These are phyloP conservation scores for Dicranocentrus wangi DNA, from an alignment of 2,888 invertebrate species.

Conservation along the genomic window DNA sequence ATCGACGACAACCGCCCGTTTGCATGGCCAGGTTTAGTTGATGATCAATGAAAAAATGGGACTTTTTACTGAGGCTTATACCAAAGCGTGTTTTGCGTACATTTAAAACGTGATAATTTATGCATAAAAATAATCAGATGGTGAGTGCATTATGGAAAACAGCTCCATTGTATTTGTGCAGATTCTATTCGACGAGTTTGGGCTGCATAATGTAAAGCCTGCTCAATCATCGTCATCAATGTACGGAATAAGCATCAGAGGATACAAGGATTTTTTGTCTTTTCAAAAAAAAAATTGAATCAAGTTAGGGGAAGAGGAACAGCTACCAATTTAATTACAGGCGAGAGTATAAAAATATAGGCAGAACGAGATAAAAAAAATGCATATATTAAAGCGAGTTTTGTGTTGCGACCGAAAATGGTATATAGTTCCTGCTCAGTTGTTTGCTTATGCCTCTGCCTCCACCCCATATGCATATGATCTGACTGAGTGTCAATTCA, in stretches of 20 bases:
- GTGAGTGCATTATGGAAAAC: slow-evolving; percentile 66
- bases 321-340: background rate
- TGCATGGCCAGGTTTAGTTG: background rate
- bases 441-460: background rate
- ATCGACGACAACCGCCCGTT: slow-evolving; percentile 22
- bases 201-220: slow-evolving; percentile 48
- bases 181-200: too few relatives aligned
- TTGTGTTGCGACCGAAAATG: background rate
- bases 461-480: background rate
- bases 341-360: background rate
- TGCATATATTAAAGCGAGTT: slow-evolving; percentile 1
- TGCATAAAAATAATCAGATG: slow-evolving; percentile 72
- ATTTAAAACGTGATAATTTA: slow-evolving; percentile 68
- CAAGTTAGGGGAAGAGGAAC: background rate
- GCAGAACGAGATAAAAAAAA: background rate
- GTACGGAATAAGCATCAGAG: too few relatives aligned
- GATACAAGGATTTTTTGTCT: slow-evolving; percentile 10
- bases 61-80: background rate
- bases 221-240: slow-evolving; percentile 48
- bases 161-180: slow-evolving; percentile 64
- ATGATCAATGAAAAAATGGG: background rate
- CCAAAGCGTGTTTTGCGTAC: too few relatives aligned
- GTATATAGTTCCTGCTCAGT: slow-evolving; percentile 17
- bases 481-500: slow-evolving; percentile 32
- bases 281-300: background rate